These are phyloP conservation scores for Ptychochromis oligacanthus DNA, from an alignment of 2,113 vertebrate genomes.

Conservation along the genomic window DNA sequence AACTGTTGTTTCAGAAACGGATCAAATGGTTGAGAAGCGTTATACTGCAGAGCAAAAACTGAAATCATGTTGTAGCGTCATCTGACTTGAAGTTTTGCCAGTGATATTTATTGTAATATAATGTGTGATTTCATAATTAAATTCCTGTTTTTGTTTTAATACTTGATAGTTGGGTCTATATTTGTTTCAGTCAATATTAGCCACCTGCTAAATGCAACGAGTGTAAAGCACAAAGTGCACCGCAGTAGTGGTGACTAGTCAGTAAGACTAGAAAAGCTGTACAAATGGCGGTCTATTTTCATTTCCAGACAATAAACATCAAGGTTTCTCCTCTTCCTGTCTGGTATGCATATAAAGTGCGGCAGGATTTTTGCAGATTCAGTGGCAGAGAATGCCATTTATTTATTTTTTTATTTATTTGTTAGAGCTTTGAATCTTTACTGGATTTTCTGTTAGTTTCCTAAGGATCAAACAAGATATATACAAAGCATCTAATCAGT, in stretches of 20 bases:
- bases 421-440: neutral
- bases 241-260: neutral
- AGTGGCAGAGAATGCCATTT: fast-evolving
- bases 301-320: neutral
- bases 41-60: neutral
- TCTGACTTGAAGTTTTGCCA: neutral
- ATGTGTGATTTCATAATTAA: too few relatives aligned
- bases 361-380: too few relatives aligned
- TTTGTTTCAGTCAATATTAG: too few relatives aligned
- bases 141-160: too few relatives aligned
- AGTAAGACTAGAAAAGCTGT: neutral
- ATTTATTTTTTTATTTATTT: neutral
- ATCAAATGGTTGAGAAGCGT: neutral
- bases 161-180: too few relatives aligned
- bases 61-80: neutral
- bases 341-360: neutral
- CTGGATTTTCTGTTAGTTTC: neutral
- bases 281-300: fast-evolving
- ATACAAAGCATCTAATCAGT: neutral
- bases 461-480: neutral
- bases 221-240: neutral
- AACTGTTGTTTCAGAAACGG: fast-evolving
- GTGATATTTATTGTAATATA: too few relatives aligned
- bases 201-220: too few relatives aligned
- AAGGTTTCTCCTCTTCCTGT: neutral